Conservation (phyloP, 2,113 vertebrate genomes). For the Lontra canadensis region DNA sequence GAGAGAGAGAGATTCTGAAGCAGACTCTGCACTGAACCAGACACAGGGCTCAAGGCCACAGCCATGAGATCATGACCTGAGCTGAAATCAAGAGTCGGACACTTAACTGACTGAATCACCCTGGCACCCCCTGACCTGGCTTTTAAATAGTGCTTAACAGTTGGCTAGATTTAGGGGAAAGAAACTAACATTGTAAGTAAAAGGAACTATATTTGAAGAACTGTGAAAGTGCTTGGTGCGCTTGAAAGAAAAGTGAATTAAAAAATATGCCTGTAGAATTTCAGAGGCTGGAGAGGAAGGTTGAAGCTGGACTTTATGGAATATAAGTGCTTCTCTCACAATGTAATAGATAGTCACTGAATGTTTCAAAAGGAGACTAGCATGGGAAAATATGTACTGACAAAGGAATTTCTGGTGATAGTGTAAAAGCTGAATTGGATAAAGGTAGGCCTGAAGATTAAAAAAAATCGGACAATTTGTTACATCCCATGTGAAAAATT, state of each 20-base stretch:
- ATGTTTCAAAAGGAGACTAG: not conserved
- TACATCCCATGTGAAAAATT: not conserved
- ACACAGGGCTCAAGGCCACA: too few relatives aligned
- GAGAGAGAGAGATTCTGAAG: too few relatives aligned
- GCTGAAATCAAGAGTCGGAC: too few relatives aligned
- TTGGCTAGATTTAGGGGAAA: not conserved
- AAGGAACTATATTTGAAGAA: not conserved
- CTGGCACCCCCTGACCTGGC: not conserved
- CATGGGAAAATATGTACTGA: not conserved
- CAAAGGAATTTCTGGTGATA: not conserved
- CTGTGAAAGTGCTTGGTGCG: not conserved
- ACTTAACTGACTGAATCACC: not conserved
- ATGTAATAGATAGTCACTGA: not conserved
- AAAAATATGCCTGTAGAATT: not conserved
- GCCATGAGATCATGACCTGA: too few relatives aligned
- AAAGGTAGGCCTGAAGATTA: not conserved
- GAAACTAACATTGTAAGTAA: not conserved
- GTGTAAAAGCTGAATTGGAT: not conserved
- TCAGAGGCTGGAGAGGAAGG: not conserved
- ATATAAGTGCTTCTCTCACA: not conserved
- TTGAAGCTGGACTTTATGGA: not conserved
- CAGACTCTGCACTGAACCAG: too few relatives aligned
- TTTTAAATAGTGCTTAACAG: conserved; percentile 28
- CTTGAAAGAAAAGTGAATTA: not conserved
- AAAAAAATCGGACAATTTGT: not conserved